Evolutionary conservation across 2,113 vertebrate species (phyloP).

Genomic region (Crotalus viridis): DNA sequence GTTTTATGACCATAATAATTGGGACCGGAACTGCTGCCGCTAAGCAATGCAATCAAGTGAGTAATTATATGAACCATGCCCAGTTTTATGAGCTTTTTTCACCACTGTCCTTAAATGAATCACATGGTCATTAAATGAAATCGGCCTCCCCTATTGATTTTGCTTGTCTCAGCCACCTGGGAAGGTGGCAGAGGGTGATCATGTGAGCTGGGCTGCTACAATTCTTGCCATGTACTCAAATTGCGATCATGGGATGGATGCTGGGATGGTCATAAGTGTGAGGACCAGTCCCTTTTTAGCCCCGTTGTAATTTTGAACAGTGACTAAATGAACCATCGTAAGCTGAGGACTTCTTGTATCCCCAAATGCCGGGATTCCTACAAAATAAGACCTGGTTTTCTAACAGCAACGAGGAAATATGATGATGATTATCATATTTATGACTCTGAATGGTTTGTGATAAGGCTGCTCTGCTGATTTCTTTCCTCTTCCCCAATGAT

Average conservation of each 20-base stretch:
- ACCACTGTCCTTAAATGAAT: not conserved
- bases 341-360: not conserved
- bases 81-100: not conserved
- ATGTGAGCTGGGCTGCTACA: not conserved
- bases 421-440: no score
- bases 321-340: not conserved
- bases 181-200: no score
- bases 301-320: not conserved
- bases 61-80: not conserved
- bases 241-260: not conserved
- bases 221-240: not conserved
- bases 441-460: not conserved
- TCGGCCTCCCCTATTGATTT: not conserved
- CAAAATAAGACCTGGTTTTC: not conserved
- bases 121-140: not conserved
- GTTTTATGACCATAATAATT: not conserved
- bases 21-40: not conserved
- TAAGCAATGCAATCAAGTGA: not conserved
- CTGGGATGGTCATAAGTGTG: not conserved
- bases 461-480: not conserved
- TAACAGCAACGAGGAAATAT: not conserved
- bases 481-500: not conserved
- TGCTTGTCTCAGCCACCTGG: not conserved
- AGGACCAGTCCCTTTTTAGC: not conserved
- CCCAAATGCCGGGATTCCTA: not conserved